Evolutionary conservation across 2,797 vertebrate species (phyloP), one percentile per base, ranked within the genome.

Genomic region (Miichthys miiuy): DNA sequence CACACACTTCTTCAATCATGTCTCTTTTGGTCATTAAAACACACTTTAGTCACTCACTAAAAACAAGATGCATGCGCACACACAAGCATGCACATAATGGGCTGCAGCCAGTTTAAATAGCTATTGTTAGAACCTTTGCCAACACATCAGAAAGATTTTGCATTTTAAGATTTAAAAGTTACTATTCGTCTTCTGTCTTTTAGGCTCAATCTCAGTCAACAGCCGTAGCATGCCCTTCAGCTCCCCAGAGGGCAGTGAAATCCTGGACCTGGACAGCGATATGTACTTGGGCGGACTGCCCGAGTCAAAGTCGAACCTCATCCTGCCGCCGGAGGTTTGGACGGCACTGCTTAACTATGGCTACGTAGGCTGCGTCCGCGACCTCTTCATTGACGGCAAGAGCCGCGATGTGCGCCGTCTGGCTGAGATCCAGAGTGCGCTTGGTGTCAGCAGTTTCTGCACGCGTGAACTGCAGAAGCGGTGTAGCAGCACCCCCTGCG

Each of bases 331-430:
- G 0, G 97, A 98, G 89, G 96, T 98, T 23, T 99, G 97, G 97
- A 97, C 97, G 0, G 96, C 97, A 0, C 95, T 96, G 21, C 96
- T 98, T 1, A 96, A 96, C 94, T 96, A 96, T 0, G 97, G 97
- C 89, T 98, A 96, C 13, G 97, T 98, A 46, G 97, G 97, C 78
- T 98, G 97, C 3, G 95, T 98, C 42, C 95, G 97, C 0, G 97
- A 98, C 86, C 96, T 98, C 70, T 98, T 98, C 92, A 97, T 99
- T 1, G 97, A 98, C 0, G 97, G 97, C 18, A 97, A 97, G 60
- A 97, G 97, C 82, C 95, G 96, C 0, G 97, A 98, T 2, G 96
- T 98, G 6, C 95, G 97, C 0, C 93, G 96, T 0, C 90, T 97
- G 88, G 96, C 97, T 0, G 97, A 97, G 92, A 95, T 96, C 4